Conservation (phyloP, 2,888 invertebrate species). For the Callinectes sapidus region DNA sequence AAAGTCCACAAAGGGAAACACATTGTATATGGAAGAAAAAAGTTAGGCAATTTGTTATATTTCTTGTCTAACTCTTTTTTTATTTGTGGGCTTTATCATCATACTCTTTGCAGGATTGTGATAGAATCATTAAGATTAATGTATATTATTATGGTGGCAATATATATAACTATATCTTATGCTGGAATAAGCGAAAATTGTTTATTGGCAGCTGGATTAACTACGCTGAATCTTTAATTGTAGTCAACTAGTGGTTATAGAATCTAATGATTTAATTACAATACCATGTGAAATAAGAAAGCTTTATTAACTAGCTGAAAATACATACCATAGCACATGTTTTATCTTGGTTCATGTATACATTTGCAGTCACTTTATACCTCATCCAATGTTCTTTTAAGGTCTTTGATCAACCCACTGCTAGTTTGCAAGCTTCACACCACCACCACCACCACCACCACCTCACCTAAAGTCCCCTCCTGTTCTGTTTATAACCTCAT, state of each 20-base stretch:
- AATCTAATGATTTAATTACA: conserved; percentile 48
- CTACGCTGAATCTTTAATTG: conserved; percentile 30
- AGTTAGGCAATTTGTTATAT: background rate
- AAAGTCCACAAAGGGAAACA: conserved; percentile 48
- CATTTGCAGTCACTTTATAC: conserved; percentile 42
- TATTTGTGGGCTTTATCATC: conserved; percentile 52
- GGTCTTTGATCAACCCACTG: conserved; percentile 3
- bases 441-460: conserved; percentile 29
- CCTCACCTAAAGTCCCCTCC: background rate
- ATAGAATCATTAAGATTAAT: conserved; percentile 47
- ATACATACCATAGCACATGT: conserved; percentile 43
- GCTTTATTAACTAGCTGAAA: conserved; percentile 40
- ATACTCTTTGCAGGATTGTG: conserved; percentile 52
- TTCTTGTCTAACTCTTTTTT: conserved; percentile 39
- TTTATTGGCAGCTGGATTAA: conserved; percentile 26
- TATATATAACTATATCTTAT: conserved; percentile 27
- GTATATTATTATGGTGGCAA: conserved; percentile 37
- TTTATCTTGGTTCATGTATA: conserved; percentile 52
- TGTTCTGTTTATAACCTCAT: conserved; percentile 22
- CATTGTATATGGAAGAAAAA: conserved; percentile 45
- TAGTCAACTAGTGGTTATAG: conserved; percentile 28
- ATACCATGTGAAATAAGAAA: conserved; percentile 44
- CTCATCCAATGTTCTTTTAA: conserved; percentile 19
- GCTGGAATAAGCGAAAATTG: background rate
- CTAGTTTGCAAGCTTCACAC: conserved; percentile 39